Base-by-base conservation (phyloP, 2,113 vertebrate genomes). In the Anthoscopus minutus region DNA sequence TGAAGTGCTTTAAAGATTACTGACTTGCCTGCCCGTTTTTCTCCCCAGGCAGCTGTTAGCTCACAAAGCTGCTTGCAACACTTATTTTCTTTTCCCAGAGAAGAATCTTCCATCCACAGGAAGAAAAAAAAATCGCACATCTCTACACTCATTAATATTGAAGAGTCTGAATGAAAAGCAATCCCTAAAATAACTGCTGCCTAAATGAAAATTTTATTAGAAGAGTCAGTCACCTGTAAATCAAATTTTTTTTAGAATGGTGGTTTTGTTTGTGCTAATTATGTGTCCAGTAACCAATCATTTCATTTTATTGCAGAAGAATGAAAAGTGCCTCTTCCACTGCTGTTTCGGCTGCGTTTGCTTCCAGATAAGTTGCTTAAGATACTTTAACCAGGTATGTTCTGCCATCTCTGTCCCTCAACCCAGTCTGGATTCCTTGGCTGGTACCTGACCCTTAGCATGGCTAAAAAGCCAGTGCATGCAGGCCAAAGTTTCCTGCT, bases 351-450 rank as follows among this genome's bases (percentile, higher is more conserved):
- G 96, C 95, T 97, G 95, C 37, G 79, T 96, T 87, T 95, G 95
- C 81, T 96, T 97, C 91, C 96, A 97, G 35, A 93, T 94, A 94
- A 96, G 81, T 69, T 93, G 91, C 84, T 94, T 98, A 64, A 64
- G 38, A 51, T 95, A 31, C 53, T 96, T 98, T 80, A 96, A 97
- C 92, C 98, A 98, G 98, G 98, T 98, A 98, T n/a, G 28, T 13
- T 92, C n/a, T 78, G 5, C 70, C 38, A n/a, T 35, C 33, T 71
- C 58, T 44, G 53, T 67, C 45, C 13, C 22, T 89, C 37, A 38
- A 8, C 48, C 45, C 35, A 6, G 3, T 40, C 13, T 71, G 28
- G 61, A 10, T 44, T 18, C 40, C 12, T 0, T 1, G 3, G 44
- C 31, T 21, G 35, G 4, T 31, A 58, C 40, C 44, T 24, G 42